Evolutionary conservation across 2,888 invertebrate genomes (phyloP), one percentile per base, ranked within the genome.

Genomic region (Tinea trinotella): DNA sequence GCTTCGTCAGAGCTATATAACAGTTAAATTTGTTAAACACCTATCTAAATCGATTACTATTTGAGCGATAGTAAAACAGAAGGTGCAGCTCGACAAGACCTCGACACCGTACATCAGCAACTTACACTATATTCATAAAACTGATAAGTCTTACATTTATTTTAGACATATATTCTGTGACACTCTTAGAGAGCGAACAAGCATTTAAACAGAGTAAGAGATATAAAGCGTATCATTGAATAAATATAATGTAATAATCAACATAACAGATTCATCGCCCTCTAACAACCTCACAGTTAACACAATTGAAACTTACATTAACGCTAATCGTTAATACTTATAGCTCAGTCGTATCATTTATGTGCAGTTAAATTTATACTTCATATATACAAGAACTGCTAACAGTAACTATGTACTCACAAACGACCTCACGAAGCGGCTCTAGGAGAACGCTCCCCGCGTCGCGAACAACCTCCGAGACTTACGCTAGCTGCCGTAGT

Each of bases 11-110:
- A 24, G 24, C 24, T 5, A 5, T 9, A 9, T 9, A 24, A 24
- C 24, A 24, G 36, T 62, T 64, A 71, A 84, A 84, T 84, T 84
- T 81, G 78, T 83, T 83, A 82, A 77, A 78, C 75, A 76, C 81
- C 84, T 84, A 84, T 84, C 84, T 84, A 84, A 80, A 67, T 71
- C 69, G 75, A 74, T 73, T 76, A 76, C 79, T 75, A 76, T 70
- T 71, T 68, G 76, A 76, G 75, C 74, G 64, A 65, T 63, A 63
- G 66, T 13, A 66, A 64, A 65, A 66, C 64, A 64, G 64, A 65
- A 65, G 62, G 61, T 69, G 70, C 19, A 71, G 65, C 75, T 68
- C 74, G 73, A 66, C 74, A 74, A 65, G 74, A 74, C 72, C 79
- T 74, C 76, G 74, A 64, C 75, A 75, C 35, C 77, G 77, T 64